These are phyloP conservation scores for Cotesia chilonis DNA, from an alignment of 1,140 invertebrate species.

Conservation along the genomic window DNA sequence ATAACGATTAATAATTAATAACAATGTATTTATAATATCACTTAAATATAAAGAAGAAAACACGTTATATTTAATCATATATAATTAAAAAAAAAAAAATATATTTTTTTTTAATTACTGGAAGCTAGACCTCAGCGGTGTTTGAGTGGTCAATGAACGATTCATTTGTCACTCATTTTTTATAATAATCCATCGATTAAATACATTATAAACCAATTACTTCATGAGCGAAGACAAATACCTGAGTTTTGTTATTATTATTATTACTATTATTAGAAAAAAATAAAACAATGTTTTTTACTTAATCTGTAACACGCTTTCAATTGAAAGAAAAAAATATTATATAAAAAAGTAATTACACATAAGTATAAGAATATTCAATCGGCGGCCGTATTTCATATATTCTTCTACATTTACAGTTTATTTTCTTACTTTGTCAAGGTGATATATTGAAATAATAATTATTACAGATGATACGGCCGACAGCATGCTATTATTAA, in stretches of 20 bases:
- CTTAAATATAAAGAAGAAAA: too few species aligned
- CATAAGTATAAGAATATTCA: not conserved
- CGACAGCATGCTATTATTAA: not conserved
- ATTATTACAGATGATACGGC: conserved; percentile 3
- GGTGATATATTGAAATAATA: not conserved
- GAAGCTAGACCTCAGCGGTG: not conserved
- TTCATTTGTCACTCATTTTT: not conserved
- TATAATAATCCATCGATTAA: conserved; percentile 1
- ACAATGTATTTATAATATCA: conserved; percentile 5
- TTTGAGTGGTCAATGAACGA: conserved; percentile 4
- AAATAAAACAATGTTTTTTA: conserved; percentile 1
- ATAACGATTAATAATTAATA: conserved; percentile 12
- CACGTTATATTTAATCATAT: not conserved
- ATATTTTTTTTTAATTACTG: conserved; percentile 1
- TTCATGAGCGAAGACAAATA: conserved; percentile 5
- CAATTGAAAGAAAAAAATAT: not conserved
- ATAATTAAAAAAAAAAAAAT: not conserved
- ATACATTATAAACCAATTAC: conserved; percentile 7
- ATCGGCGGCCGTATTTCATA: not conserved
- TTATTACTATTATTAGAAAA: not conserved
- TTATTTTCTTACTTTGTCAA: not conserved
- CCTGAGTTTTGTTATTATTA: conserved; percentile 6
- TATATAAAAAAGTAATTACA: not conserved
- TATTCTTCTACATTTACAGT: conserved; percentile 11
- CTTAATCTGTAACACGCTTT: not conserved